These are phyloP conservation scores for Ursus arctos DNA, from an alignment of 2,113 vertebrate genomes.

Conservation along the genomic window DNA sequence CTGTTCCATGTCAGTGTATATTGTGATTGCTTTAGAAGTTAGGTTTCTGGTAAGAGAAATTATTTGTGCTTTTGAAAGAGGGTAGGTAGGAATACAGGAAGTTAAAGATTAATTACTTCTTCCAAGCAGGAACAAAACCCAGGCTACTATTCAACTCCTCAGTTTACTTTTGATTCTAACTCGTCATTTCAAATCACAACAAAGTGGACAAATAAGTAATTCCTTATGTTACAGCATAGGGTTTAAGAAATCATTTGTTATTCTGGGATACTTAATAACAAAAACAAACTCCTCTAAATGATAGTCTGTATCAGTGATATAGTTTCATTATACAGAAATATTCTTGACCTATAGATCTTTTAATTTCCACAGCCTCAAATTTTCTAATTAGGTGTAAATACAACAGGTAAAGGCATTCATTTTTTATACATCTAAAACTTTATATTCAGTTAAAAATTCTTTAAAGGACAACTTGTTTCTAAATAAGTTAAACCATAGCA, in stretches of 20 bases:
- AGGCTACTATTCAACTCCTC: slow-evolving; percentile 37
- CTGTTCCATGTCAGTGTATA: neutral
- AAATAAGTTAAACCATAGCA: neutral
- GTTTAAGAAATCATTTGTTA: slow-evolving; percentile 50
- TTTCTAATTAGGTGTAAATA: slow-evolving; percentile 28
- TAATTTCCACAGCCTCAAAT: neutral
- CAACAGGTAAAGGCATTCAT: neutral
- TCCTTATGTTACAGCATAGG: neutral
- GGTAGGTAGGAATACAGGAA: neutral
- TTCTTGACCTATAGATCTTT: slow-evolving; percentile 19
- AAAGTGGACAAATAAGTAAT: slow-evolving; percentile 47
- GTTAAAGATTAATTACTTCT: slow-evolving; percentile 62
- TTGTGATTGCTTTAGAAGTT: slow-evolving; percentile 50
- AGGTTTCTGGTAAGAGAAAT: slow-evolving; percentile 52
- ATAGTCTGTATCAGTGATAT: neutral
- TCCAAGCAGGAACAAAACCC: slow-evolving; percentile 51
- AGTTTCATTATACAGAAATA: slow-evolving; percentile 36
- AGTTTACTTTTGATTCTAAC: slow-evolving; percentile 64
- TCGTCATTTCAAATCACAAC: slow-evolving; percentile 59
- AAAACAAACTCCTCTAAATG: slow-evolving; percentile 35
- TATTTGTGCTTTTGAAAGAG: slow-evolving; percentile 55
- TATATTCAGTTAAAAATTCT: neutral
- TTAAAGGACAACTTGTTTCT: slow-evolving; percentile 30
- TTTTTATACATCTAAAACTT: slow-evolving; percentile 36
- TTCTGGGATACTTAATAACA: neutral